phyloP scores from a whole-genome alignment of 2,888 invertebrate genomes.

The Cylloceria caligata region DNA sequence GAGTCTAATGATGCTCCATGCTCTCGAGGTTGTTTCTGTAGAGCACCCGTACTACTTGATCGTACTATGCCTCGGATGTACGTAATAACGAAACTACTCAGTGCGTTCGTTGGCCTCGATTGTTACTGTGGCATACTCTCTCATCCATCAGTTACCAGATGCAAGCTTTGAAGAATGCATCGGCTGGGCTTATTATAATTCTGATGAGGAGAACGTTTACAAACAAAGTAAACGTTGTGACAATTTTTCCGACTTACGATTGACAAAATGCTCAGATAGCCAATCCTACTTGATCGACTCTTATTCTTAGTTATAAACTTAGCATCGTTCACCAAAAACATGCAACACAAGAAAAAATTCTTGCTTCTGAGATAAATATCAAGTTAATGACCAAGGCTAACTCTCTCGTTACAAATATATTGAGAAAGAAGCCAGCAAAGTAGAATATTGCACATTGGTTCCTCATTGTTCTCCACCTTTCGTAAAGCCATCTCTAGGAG shows the following conservation, averaged over 20 bases:
- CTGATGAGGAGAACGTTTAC: constrained; percentile 3
- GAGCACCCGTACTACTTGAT: constrained; percentile 1
- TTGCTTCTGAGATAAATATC: too few species aligned
- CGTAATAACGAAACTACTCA: constrained; percentile 37
- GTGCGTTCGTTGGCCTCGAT: constrained; percentile 41
- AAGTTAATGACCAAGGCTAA: too few species aligned
- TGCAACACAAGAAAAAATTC: background rate
- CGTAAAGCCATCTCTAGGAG: too few species aligned
- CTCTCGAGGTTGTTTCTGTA: background rate
- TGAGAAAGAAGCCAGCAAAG: too few species aligned
- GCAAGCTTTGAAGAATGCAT: constrained; percentile 21
- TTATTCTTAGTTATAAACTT: background rate
- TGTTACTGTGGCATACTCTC: constrained; percentile 3
- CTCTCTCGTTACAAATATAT: too few species aligned
- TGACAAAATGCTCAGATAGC: background rate
- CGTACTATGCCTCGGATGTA: constrained; percentile 1
- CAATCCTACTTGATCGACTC: background rate
- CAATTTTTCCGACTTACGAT: background rate
- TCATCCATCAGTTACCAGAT: background rate
- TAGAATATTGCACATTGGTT: too few species aligned
- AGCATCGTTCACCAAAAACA: background rate
- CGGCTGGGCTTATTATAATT: constrained; percentile 25
- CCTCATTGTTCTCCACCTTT: too few species aligned
- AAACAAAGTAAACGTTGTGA: background rate
- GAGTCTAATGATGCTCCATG: constrained; percentile 25